Conservation (phyloP, 2,888 invertebrate species). For the Timema cristinae region DNA sequence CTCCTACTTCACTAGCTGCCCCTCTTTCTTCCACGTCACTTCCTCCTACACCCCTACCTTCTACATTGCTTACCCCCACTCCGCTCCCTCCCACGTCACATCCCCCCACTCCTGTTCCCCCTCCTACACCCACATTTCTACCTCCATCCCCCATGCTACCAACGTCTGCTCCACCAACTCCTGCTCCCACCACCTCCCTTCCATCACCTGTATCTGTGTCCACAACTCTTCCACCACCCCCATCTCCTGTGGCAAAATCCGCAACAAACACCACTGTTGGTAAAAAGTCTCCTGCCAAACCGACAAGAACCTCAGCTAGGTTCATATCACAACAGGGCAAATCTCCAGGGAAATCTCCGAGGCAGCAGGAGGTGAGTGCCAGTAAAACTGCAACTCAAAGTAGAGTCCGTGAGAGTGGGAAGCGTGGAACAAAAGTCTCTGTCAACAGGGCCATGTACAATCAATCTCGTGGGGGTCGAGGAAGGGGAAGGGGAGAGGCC, state of each 20-base stretch:
- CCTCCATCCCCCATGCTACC: slow-evolving; percentile 39
- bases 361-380: slow-evolving; percentile 36
- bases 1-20: slow-evolving; percentile 30
- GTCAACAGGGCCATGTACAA: slow-evolving; percentile 25
- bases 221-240: slow-evolving; percentile 30
- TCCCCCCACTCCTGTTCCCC: slow-evolving; percentile 21
- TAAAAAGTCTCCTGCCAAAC: slow-evolving; percentile 33
- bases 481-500: slow-evolving; percentile 48
- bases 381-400: slow-evolving; percentile 43
- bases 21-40: slow-evolving; percentile 24
- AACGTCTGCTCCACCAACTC: slow-evolving; percentile 38
- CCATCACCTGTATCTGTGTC: slow-evolving; percentile 33
- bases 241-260: slow-evolving; percentile 24
- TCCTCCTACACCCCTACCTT: slow-evolving; percentile 22
- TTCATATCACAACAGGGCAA: slow-evolving; percentile 56
- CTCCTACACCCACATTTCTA: slow-evolving; percentile 28
- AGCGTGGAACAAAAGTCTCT: slow-evolving; percentile 22
- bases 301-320: slow-evolving; percentile 54
- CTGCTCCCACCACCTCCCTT: slow-evolving; percentile 24
- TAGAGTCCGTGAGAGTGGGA: slow-evolving; percentile 34
- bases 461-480: slow-evolving; percentile 46
- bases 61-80: slow-evolving; percentile 35
- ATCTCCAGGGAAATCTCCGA: slow-evolving; percentile 64
- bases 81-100: slow-evolving; percentile 41
- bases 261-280: slow-evolving; percentile 22